Base-by-base conservation (phyloP, 2,113 vertebrate species). In the Leucopsar rothschildi region DNA sequence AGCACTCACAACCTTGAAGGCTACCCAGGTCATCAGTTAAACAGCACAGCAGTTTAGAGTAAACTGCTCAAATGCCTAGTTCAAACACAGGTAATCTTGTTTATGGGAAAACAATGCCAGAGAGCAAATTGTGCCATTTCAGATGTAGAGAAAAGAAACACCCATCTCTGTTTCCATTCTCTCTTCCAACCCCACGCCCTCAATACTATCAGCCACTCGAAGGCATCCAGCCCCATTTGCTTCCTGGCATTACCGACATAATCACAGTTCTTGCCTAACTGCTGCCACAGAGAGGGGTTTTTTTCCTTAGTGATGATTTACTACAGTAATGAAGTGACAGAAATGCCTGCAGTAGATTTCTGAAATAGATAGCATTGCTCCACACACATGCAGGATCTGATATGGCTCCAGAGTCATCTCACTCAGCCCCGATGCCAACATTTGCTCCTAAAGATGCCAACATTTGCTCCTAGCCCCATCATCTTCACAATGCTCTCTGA, bases 81-180 rank as follows among this genome's bases (percentile, higher is more conserved):
- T 97, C 79, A 72, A 93, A 90, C 40, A 53, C n/a, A 76, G 72
- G 60, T 85, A 88, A 79, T 91, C 47, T 86, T 95, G 50, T 93
- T 97, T 94, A 93, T 37, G 49, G 81, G 82, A 76, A 87, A 97
- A 95, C 90, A 94, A 91, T 95, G 57, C n/a, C 55, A 91, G 73
- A 87, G 25, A 64, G 37, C 37, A 83, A 72, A 57, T 8, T 24
- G 11, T 31, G 42, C 21, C 50, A 23, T 57, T 86, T 77, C 22
- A 44, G 75, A 73, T 53, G 53, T 2, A 42, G 25, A 76, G 40
- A 80, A 86, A 94, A 91, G 29, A 71, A 92, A 83, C 42, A 70
- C 22, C 56, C 44, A 37, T 15, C 29, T 47, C 68, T 52, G 4
- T 60, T 89, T 82, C 84, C 71, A 70, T 56, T 53, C 76, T 61